These are phyloP conservation scores for Macrobrachium nipponense DNA, from an alignment of 1,140 invertebrate genomes.

Conservation along the genomic window DNA sequence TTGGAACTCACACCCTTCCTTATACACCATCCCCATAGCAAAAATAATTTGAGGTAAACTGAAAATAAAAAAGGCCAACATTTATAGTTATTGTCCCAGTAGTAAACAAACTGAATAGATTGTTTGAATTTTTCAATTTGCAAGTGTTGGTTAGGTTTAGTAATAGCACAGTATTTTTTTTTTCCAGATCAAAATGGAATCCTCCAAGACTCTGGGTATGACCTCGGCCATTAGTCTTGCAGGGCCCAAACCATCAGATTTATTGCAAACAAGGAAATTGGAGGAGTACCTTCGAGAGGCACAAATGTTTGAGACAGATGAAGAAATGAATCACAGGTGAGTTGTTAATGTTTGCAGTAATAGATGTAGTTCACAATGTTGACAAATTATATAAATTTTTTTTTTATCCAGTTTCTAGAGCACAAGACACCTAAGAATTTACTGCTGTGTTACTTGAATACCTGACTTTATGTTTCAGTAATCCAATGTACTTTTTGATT, in stretches of 20 bases:
- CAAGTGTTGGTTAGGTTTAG: no score
- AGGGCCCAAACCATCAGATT: conserved; percentile 86
- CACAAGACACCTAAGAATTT: background rate
- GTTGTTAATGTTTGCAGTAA: no score
- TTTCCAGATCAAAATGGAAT: conserved; percentile 39
- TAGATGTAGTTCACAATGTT: background rate
- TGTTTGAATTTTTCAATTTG: no score
- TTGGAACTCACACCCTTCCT: no score
- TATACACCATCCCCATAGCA: no score
- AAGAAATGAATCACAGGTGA: conserved; percentile 88
- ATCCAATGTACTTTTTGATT: no score
- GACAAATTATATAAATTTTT: background rate
- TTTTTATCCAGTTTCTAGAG: background rate
- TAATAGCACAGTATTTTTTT: no score
- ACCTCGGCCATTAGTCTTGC: conserved; percentile 93
- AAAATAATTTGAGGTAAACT: no score
- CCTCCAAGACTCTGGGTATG: conserved; percentile 76
- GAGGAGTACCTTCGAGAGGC: conserved; percentile 85
- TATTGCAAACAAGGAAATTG: conserved; percentile 85
- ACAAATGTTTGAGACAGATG: conserved; percentile 91
- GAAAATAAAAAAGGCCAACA: no score
- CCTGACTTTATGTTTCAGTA: no score
- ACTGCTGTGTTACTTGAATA: background rate
- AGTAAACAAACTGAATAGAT: no score
- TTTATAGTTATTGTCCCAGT: no score